These are phyloP conservation scores for Pholis gunnellus DNA, from an alignment of 2,113 vertebrate species.

Conservation along the genomic window DNA sequence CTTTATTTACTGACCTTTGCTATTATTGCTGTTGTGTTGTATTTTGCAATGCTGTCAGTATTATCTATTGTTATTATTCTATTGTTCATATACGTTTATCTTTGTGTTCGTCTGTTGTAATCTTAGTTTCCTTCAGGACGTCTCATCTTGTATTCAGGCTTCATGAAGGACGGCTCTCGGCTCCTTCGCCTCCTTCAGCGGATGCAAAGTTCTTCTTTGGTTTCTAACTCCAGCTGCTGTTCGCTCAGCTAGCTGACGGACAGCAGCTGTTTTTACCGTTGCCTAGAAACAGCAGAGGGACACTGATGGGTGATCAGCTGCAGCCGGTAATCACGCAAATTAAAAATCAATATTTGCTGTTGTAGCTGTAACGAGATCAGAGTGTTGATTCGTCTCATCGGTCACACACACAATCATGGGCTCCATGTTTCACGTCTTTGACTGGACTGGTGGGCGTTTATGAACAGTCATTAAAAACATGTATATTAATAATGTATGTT, in stretches of 20 bases:
- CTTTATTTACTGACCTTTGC: too few species aligned
- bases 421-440: background rate
- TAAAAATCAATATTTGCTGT: conserved; percentile 43
- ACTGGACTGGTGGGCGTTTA: background rate
- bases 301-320: conserved; percentile 19
- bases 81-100: too few species aligned
- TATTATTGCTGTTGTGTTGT: too few species aligned
- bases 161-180: too few species aligned
- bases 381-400: background rate
- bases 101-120: too few species aligned
- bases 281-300: conserved; percentile 45
- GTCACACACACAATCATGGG: background rate
- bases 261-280: conserved; percentile 18
- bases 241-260: background rate
- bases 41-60: too few species aligned
- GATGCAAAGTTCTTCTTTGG: background rate
- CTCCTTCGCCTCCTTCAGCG: background rate
- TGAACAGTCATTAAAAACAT: background rate
- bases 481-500: background rate
- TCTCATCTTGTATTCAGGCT: too few species aligned
- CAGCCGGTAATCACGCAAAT: conserved; percentile 29
- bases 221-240: background rate
- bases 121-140: too few species aligned
- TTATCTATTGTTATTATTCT: too few species aligned
- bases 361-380: background rate